phyloP scores from a whole-genome alignment of 2,113 vertebrate species.

The Semicossyphus pulcher region DNA sequence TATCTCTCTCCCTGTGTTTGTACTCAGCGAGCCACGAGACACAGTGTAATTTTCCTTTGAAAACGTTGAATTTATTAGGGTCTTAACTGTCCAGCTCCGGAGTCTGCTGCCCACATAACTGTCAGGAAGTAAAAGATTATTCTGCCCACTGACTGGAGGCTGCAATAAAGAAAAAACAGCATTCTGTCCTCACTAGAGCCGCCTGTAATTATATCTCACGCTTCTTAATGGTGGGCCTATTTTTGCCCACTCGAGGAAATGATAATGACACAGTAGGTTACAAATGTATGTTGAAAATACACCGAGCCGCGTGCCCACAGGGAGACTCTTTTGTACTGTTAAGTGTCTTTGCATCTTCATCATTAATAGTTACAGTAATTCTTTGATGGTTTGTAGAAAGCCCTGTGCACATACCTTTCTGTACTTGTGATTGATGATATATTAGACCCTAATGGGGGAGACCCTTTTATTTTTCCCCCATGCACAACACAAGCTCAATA shows the following conservation, averaged over 20 bases:
- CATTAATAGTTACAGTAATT: too few relatives aligned
- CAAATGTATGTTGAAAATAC: background rate
- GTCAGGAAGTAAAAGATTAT: slow-evolving; percentile 44
- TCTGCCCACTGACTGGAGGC: slow-evolving; percentile 13
- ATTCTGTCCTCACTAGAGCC: slow-evolving; percentile 15
- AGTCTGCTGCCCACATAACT: slow-evolving; percentile 50
- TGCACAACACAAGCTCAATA: background rate
- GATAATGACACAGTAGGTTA: background rate
- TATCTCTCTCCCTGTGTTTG: slow-evolving; percentile 26
- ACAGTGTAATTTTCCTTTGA: slow-evolving; percentile 42
- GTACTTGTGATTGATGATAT: too few relatives aligned
- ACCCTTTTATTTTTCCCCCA: background rate
- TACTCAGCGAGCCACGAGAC: slow-evolving; percentile 41
- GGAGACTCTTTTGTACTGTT: background rate
- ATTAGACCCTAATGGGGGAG: background rate
- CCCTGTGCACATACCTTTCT: too few relatives aligned
- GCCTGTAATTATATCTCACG: slow-evolving; percentile 19
- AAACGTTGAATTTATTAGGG: slow-evolving; percentile 38
- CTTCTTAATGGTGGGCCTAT: slow-evolving; percentile 2
- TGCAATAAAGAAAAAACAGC: slow-evolving; percentile 5
- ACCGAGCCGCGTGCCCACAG: background rate
- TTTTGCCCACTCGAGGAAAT: slow-evolving; percentile 17
- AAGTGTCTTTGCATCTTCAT: background rate
- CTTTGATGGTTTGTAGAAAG: too few relatives aligned
- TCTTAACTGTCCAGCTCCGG: slow-evolving; percentile 32